These are phyloP conservation scores for Limanda limanda DNA, from an alignment of 2,113 vertebrate species.

Conservation along the genomic window DNA sequence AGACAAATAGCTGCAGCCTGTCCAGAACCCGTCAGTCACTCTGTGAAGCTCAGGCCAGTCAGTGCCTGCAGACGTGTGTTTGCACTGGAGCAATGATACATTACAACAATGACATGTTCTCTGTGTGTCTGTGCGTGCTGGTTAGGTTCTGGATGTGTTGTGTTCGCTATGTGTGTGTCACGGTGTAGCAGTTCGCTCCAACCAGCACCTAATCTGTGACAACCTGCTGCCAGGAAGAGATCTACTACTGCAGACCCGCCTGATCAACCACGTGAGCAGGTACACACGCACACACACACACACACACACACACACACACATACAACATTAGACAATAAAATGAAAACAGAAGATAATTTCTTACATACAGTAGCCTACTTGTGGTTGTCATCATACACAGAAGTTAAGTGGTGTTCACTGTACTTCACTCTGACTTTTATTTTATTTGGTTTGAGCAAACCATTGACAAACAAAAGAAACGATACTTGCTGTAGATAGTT, in stretches of 20 bases:
- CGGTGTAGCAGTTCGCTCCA: conserved; percentile 94
- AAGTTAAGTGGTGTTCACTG: no score
- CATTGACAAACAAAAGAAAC: no score
- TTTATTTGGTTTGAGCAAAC: no score
- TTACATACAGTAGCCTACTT: no score
- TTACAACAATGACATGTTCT: conserved; percentile 1
- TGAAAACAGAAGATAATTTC: no score
- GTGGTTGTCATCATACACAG: no score
- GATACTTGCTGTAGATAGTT: no score
- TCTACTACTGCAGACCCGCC: conserved; percentile 91
- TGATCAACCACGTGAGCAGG: conserved; percentile 96
- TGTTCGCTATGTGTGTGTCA: conserved; percentile 97
- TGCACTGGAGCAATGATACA: neutral
- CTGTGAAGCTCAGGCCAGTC: no score
- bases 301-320: no score
- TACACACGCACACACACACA: conserved; percentile 46
- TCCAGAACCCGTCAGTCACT: no score
- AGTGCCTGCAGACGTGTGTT: neutral
- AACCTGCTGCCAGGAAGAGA: conserved; percentile 95
- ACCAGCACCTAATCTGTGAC: conserved; percentile 97
- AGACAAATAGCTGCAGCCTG: no score
- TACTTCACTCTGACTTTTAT: no score
- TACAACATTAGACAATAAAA: neutral
- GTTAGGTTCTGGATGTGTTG: conserved; percentile 93
- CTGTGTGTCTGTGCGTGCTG: conserved; percentile 20